Percentiles rank a stretch among this genome's conserved stretches.
Conservation (phyloP, 1,140 invertebrate species). For the Zaprionus camerounensis region DNA sequence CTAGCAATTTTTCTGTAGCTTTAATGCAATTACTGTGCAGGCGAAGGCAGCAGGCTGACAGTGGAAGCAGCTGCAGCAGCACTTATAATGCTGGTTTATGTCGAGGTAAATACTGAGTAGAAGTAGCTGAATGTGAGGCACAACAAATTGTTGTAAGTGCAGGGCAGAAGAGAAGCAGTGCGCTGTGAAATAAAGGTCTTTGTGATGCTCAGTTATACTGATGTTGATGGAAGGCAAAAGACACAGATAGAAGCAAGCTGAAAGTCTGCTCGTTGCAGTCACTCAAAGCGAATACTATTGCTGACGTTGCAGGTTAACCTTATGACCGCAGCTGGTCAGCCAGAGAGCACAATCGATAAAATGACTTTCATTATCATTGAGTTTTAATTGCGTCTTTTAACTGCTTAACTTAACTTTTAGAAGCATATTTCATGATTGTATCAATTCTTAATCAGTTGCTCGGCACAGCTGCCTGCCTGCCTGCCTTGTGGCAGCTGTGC, state of each 20-base stretch:
- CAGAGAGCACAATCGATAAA: conserved; percentile 8
- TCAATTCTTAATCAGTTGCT: conserved; percentile 6
- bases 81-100: conserved; percentile 36
- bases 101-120: too few species aligned
- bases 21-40: conserved; percentile 65
- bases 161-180: too few species aligned
- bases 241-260: too few species aligned
- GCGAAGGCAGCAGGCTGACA: conserved; percentile 35
- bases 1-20: conserved; percentile 65
- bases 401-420: neutral
- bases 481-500: conserved; percentile 17
- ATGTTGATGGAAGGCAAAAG: too few species aligned
- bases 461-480: neutral
- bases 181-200: too few species aligned
- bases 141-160: too few species aligned
- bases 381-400: conserved; percentile 6
- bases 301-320: neutral
- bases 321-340: neutral
- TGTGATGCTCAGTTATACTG: too few species aligned
- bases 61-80: conserved; percentile 66
- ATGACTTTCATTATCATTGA: neutral
- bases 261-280: neutral
- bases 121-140: too few species aligned
- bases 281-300: neutral
- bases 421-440: conserved; percentile 4